Conservation (phyloP, 1,140 invertebrate genomes). For the Lordiphosa mommai region DNA sequence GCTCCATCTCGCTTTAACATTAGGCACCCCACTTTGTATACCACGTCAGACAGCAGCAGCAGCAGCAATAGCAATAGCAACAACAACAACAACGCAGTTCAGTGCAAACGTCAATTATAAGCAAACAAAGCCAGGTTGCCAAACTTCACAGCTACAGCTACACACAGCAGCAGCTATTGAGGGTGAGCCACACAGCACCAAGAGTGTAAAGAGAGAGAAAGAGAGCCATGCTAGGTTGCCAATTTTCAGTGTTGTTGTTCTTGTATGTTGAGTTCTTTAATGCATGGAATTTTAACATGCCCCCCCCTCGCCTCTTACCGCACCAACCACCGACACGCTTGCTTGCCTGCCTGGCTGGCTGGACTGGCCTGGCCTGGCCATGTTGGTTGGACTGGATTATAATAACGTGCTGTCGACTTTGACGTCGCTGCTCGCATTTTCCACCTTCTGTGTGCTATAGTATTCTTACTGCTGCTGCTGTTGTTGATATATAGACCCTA, state of each 20-base stretch:
- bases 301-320: constrained; percentile 17
- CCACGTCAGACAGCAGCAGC: constrained; percentile 61
- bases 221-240: constrained; percentile 23
- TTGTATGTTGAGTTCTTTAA: constrained; percentile 58
- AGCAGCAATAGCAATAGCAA: constrained; percentile 17
- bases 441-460: constrained; percentile 48
- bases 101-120: constrained; percentile 77
- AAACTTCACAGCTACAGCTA: constrained; percentile 29
- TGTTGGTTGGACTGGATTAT: constrained; percentile 58
- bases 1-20: constrained; percentile 49
- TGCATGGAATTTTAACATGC: constrained; percentile 71
- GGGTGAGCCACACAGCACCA: not conserved
- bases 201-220: not conserved
- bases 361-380: constrained; percentile 15
- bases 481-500: not conserved
- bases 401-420: constrained; percentile 57
- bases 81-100: constrained; percentile 24
- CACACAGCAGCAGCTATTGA: constrained; percentile 20
- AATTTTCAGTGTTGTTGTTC: constrained; percentile 53
- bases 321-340: constrained; percentile 33
- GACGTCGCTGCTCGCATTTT: constrained; percentile 60
- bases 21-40: constrained; percentile 52
- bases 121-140: constrained; percentile 65
- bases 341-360: constrained; percentile 27
- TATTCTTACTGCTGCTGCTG: constrained; percentile 7